A percentile compares a stretch with the other conserved stretches of the same genome.
phyloP scores from a whole-genome alignment of 2,888 invertebrate species.

The Chrysolina americana region DNA sequence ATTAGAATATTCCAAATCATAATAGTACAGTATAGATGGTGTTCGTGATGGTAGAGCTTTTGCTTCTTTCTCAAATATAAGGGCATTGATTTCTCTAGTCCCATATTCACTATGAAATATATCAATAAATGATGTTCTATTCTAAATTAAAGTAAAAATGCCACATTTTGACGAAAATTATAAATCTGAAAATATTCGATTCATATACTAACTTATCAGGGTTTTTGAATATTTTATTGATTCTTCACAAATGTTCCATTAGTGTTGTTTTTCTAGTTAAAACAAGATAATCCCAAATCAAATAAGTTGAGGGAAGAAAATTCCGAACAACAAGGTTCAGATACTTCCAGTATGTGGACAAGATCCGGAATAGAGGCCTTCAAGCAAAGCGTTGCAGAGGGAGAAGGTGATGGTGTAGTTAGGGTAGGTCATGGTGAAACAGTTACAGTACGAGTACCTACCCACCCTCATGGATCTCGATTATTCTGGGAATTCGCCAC shows the following conservation, averaged over 20 bases:
- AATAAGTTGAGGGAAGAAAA: slow-evolving; percentile 50
- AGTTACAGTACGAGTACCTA: slow-evolving; percentile 96
- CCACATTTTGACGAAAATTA: no score
- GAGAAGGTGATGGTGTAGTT: slow-evolving; percentile 88
- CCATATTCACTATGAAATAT: no score
- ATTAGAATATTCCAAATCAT: no score
- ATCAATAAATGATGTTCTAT: no score
- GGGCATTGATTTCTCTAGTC: no score
- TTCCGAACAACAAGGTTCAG: slow-evolving; percentile 65
- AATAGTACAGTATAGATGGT: no score
- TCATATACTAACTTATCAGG: no score
- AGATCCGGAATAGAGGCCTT: slow-evolving; percentile 88
- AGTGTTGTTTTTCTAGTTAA: slow-evolving; percentile 25
- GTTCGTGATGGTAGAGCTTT: no score
- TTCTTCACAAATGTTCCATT: background rate
- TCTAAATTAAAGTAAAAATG: no score
- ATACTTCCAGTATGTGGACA: slow-evolving; percentile 96
- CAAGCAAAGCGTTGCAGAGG: slow-evolving; percentile 82
- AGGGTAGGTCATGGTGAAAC: slow-evolving; percentile 97
- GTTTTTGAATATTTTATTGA: no score
- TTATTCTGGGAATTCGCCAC: slow-evolving; percentile 99
- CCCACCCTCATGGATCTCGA: slow-evolving; percentile 92
- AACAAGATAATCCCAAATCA: slow-evolving; percentile 25
- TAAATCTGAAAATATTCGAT: background rate
- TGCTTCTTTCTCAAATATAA: no score